These are phyloP conservation scores for Agrotis exclamationis DNA, from an alignment of 2,888 invertebrate genomes.

Conservation along the genomic window DNA sequence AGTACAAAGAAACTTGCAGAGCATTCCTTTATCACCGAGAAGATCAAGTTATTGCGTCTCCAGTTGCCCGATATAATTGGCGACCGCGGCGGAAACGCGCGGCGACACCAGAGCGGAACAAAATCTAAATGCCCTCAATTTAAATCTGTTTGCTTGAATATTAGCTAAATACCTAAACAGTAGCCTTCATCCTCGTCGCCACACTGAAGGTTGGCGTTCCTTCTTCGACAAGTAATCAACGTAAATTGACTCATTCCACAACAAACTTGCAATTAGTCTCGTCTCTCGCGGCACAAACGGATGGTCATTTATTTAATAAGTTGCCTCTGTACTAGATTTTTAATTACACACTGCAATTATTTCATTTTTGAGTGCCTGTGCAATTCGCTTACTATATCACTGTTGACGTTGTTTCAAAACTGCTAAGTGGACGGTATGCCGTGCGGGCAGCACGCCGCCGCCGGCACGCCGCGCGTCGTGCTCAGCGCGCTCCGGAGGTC, in stretches of 20 bases:
- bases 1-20: conserved; percentile 11
- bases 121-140: conserved; percentile 65
- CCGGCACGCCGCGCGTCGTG: conserved; percentile 22
- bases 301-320: conserved; percentile 46
- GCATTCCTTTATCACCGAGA: not conserved
- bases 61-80: conserved; percentile 34
- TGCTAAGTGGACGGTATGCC: conserved; percentile 28
- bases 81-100: conserved; percentile 21
- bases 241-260: conserved; percentile 26
- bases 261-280: conserved; percentile 27
- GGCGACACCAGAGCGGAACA: conserved; percentile 62
- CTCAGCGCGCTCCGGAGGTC: conserved; percentile 47
- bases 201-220: conserved; percentile 50
- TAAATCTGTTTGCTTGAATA: conserved; percentile 54
- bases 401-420: conserved; percentile 51
- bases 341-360: conserved; percentile 56
- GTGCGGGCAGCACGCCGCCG: conserved; percentile 26
- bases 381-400: conserved; percentile 54
- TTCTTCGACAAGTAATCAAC: conserved; percentile 23
- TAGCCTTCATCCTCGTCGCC: conserved; percentile 58
- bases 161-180: conserved; percentile 57
- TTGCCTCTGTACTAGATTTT: conserved; percentile 55
- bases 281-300: conserved; percentile 31
- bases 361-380: conserved; percentile 50
- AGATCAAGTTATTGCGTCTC: conserved; percentile 27